Base-by-base conservation (phyloP, 1,140 invertebrate genomes). In the Drosophila ogumai region DNA sequence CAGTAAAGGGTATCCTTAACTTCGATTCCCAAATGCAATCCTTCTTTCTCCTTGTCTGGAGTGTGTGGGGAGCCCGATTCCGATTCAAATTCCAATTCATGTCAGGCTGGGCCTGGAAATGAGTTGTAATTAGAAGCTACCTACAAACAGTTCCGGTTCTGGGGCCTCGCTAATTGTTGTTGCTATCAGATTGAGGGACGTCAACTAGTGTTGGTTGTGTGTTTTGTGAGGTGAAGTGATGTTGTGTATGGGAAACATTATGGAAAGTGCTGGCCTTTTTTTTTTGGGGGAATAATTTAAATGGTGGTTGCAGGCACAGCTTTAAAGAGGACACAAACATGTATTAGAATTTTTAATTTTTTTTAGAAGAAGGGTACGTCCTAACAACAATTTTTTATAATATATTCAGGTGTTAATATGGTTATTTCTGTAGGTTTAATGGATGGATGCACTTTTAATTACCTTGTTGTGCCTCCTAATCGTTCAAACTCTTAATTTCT, bases 361-460 rank as follows among this genome's bases (percentile, higher is more conserved):
- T 28, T 28, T 1, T 28, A 28, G 6, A 28, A 28, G 6, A 28
- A 28, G 25, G 25, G 25, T 28, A 28, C 8, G 22, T 28, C 32
- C 19, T 13, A 19, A 17, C 2, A 28, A 10, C 28, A 12, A 13
- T 15, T 47, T 31, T 34, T 0, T 34, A 25, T 60, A 34, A 17
- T 32, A 34, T 9, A n/a, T 59, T 32, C 3, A 17, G 10, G 6
- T 8, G 8, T 7, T 7, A n/a, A n/a, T n/a, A 15, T 9, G 6
- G 25, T 41, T 44, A 34, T 40, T 43, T 58, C 25, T 56, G 25
- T 36, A n/a, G 6, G 38, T 52, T 66, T 68, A 41, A 65, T 66
- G 44, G 44, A 75, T 60, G 72, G 61, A 59, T 72, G 49, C 64
- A 46, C 65, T 63, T 78, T 47, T 69, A 87, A 87, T 79, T 67